These are phyloP conservation scores for Netelia melanura DNA, from an alignment of 2,888 invertebrate species.

Conservation along the genomic window DNA sequence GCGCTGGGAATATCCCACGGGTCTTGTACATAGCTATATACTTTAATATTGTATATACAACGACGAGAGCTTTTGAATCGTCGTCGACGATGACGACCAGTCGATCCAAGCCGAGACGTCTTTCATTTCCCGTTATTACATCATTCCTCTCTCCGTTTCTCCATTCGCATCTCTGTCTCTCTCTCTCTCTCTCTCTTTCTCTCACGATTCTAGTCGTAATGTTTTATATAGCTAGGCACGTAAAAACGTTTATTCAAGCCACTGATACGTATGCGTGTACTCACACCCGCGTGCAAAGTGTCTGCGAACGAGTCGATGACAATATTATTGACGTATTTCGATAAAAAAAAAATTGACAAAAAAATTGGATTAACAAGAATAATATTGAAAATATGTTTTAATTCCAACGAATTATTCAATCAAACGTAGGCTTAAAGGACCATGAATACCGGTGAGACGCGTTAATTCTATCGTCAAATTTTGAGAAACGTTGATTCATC, in stretches of 20 bases:
- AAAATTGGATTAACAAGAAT: too few species aligned
- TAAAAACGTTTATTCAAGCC: conserved; percentile 20
- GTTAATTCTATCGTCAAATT: conserved; percentile 44
- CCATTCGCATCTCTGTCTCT: not conserved
- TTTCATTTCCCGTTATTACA: conserved; percentile 58
- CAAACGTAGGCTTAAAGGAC: conserved; percentile 15
- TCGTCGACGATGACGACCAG: conserved; percentile 31
- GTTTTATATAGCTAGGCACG: not conserved
- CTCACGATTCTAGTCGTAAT: not conserved
- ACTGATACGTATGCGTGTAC: too few species aligned
- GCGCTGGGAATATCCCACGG: conserved; percentile 48
- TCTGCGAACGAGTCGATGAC: too few species aligned
- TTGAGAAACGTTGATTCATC: not conserved
- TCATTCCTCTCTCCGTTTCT: conserved; percentile 22
- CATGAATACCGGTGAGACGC: conserved; percentile 68
- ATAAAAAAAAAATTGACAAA: too few species aligned
- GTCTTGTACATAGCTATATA: conserved; percentile 16
- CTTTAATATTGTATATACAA: conserved; percentile 16
- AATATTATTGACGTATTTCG: too few species aligned
- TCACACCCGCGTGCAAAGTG: too few species aligned
- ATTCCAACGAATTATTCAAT: not conserved
- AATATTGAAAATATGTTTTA: too few species aligned
- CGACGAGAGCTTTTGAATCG: conserved; percentile 24
- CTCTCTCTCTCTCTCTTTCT: not conserved
- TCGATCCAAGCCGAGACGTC: conserved; percentile 29